Conservation (phyloP, 2,797 vertebrate species). For the Sebastes iracundus region DNA sequence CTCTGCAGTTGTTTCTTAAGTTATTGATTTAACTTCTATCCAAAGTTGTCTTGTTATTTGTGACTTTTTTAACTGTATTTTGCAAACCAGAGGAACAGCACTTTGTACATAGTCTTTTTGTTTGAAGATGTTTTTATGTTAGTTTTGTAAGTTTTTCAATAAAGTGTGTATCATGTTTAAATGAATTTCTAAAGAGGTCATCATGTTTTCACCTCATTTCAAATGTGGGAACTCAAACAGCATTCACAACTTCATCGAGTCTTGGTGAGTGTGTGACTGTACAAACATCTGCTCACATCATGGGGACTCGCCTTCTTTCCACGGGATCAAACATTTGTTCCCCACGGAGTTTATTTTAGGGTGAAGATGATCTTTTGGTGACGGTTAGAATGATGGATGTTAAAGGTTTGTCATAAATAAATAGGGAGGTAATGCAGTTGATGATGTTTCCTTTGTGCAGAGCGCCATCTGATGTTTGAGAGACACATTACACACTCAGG, state of each 20-base stretch:
- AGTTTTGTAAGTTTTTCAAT: constrained; percentile 40
- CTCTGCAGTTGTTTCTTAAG: neutral
- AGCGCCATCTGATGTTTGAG: constrained; percentile 12
- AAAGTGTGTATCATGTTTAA: constrained; percentile 43
- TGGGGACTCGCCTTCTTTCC: neutral
- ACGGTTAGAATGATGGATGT: neutral
- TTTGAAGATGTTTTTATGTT: constrained; percentile 2
- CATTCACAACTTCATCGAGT: neutral
- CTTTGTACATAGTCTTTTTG: constrained; percentile 57
- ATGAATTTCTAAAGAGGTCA: neutral
- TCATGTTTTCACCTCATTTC: neutral
- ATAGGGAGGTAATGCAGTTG: neutral
- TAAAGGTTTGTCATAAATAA: neutral
- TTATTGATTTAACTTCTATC: neutral
- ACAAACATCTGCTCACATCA: constrained; percentile 9
- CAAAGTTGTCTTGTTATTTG: neutral
- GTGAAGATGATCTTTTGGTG: neutral
- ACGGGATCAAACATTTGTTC: neutral
- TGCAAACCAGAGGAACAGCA: constrained; percentile 32
- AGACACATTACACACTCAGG: neutral
- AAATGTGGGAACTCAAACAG: neutral
- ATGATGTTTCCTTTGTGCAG: neutral
- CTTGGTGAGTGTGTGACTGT: neutral
- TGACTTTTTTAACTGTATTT: neutral
- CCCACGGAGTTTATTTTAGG: neutral